Conservation (phyloP, 2,888 invertebrate genomes). For the Macroteleia sp. region DNA sequence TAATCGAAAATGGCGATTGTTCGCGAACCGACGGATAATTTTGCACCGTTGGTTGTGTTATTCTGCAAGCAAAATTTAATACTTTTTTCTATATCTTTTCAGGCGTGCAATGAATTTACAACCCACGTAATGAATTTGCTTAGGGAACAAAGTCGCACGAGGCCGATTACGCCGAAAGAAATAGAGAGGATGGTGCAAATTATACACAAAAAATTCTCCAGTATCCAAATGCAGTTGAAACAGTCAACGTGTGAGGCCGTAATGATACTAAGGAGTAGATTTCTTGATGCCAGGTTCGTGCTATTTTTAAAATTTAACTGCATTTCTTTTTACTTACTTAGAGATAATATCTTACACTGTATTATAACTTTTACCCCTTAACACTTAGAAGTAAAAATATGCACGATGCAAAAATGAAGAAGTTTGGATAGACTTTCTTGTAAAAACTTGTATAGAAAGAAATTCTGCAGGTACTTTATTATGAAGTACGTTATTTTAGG, state of each 20-base stretch:
- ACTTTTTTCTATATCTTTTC: constrained; percentile 60
- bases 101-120: constrained; percentile 99
- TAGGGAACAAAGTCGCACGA: constrained; percentile 97
- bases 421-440: no score
- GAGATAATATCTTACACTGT: no score
- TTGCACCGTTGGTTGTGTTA: constrained; percentile 29
- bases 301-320: no score
- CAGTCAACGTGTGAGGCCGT: constrained; percentile 99
- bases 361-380: no score
- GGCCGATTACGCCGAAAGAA: constrained; percentile 99
- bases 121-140: constrained; percentile 99
- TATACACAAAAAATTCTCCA: constrained; percentile 98
- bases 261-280: constrained; percentile 97
- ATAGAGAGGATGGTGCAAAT: constrained; percentile 99
- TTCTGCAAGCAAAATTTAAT: constrained; percentile 25
- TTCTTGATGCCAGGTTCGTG: constrained; percentile 88
- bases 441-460: no score
- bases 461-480: no score
- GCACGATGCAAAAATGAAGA: no score
- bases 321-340: no score
- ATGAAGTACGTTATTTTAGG: no score
- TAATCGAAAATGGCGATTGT: not conserved
- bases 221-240: constrained; percentile 99
- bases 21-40: no score
- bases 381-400: no score